These are phyloP conservation scores for Laterallus jamaicensis DNA, from an alignment of 2,113 vertebrate species.

Conservation along the genomic window DNA sequence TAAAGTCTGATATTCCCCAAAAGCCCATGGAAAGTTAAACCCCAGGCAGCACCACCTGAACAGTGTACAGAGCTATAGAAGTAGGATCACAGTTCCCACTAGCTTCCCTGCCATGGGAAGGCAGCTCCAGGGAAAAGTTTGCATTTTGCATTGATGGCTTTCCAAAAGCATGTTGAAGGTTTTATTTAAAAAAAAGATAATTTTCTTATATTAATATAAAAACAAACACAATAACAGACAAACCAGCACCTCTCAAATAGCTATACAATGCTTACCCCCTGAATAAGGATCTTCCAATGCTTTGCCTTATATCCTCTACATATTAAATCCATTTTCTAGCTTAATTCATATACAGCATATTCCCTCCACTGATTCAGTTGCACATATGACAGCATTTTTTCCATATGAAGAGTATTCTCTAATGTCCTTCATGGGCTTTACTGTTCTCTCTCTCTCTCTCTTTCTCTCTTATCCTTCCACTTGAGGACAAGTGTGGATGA, in stretches of 20 bases:
- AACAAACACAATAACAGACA: neutral
- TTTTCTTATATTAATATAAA: neutral
- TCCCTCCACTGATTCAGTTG: neutral
- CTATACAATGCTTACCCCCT: neutral
- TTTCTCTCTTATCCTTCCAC: constrained; percentile 23
- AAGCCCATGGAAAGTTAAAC: neutral
- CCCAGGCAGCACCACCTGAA: neutral
- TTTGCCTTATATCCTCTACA: neutral
- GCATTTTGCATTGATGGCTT: neutral
- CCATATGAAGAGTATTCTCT: constrained; percentile 32
- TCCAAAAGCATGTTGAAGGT: neutral
- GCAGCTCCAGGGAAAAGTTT: neutral
- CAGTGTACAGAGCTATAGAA: neutral
- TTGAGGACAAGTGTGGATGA: constrained; percentile 44
- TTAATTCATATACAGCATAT: constrained; percentile 1
- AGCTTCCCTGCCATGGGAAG: neutral
- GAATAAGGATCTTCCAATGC: neutral
- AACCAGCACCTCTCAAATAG: neutral
- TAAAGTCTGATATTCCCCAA: neutral
- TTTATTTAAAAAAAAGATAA: neutral
- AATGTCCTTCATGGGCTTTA: constrained; percentile 22
- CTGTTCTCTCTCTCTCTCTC: neutral
- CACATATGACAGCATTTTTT: constrained; percentile 39
- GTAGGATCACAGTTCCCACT: neutral
- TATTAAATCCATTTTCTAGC: neutral